Evolutionary conservation across 2,113 vertebrate species (phyloP).

Genomic region (Tretioscincus oriximinensis): DNA sequence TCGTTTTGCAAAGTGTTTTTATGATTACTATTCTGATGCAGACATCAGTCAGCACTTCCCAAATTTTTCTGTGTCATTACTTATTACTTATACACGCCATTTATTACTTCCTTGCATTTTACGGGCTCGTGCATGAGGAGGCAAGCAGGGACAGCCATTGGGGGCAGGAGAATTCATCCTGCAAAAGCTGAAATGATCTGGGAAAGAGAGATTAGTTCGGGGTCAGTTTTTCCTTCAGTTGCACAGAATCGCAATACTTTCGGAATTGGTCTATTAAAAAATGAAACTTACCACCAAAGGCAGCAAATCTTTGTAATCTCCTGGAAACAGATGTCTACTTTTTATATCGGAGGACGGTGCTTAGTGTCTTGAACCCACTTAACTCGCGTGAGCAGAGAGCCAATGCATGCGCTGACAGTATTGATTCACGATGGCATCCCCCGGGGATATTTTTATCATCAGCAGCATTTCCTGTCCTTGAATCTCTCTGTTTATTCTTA

Average conservation of each 20-base stretch:
- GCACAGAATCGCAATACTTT: not conserved
- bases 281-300: conserved; percentile 9
- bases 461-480: conserved; percentile 24
- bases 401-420: not conserved
- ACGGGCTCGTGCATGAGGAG: too few relatives aligned
- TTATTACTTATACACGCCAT: too few relatives aligned
- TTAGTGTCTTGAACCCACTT: conserved; percentile 26
- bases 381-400: conserved; percentile 22
- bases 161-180: too few relatives aligned
- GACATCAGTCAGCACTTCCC: too few relatives aligned
- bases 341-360: conserved; percentile 11
- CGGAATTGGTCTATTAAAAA: conserved; percentile 11
- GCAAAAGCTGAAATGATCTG: not conserved
- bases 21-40: too few relatives aligned
- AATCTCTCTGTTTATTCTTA: conserved; percentile 22
- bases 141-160: too few relatives aligned
- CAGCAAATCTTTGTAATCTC: conserved; percentile 3
- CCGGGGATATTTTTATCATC: conserved; percentile 6
- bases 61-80: too few relatives aligned
- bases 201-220: not conserved
- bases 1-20: too few relatives aligned
- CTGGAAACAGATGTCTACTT: conserved; percentile 16
- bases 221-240: not conserved
- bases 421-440: conserved; percentile 13
- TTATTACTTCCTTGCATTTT: too few relatives aligned